Evolutionary conservation across 2,888 invertebrate species (phyloP).

Genomic region (Eupithecia dodoneata): DNA sequence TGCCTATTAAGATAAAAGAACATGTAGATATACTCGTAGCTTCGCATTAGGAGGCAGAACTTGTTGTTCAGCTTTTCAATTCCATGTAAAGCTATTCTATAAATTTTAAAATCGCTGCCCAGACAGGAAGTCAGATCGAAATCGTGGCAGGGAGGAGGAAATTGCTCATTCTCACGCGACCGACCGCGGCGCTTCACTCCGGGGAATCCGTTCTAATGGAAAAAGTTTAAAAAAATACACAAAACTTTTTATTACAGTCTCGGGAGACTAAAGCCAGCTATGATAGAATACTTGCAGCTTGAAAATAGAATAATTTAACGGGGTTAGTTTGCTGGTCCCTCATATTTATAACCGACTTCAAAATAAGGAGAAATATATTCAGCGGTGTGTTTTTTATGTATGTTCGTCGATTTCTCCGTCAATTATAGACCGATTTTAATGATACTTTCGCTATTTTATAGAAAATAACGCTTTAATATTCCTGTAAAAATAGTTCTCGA

Average conservation of each 20-base stretch:
- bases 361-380: neutral
- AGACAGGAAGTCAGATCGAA: constrained; percentile 83
- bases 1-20: neutral
- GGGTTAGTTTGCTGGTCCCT: neutral
- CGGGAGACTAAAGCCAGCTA: constrained; percentile 55
- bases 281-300: constrained; percentile 39
- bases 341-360: neutral
- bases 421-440: neutral
- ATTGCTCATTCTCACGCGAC: constrained; percentile 84
- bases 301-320: constrained; percentile 39
- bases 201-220: constrained; percentile 78
- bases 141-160: constrained; percentile 80
- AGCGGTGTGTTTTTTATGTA: neutral
- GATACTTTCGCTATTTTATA: neutral
- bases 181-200: constrained; percentile 69
- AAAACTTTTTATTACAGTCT: constrained; percentile 74
- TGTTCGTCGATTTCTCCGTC: neutral
- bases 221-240: constrained; percentile 80
- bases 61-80: constrained; percentile 72
- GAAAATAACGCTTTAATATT: neutral
- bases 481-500: neutral
- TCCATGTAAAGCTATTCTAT: constrained; percentile 78
- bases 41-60: constrained; percentile 31
- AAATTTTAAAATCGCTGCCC: constrained; percentile 82
- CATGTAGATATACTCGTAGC: neutral